phyloP scores from a whole-genome alignment of 53 echinoderm and acorn worm genomes.

The Actinopyga echinites region DNA sequence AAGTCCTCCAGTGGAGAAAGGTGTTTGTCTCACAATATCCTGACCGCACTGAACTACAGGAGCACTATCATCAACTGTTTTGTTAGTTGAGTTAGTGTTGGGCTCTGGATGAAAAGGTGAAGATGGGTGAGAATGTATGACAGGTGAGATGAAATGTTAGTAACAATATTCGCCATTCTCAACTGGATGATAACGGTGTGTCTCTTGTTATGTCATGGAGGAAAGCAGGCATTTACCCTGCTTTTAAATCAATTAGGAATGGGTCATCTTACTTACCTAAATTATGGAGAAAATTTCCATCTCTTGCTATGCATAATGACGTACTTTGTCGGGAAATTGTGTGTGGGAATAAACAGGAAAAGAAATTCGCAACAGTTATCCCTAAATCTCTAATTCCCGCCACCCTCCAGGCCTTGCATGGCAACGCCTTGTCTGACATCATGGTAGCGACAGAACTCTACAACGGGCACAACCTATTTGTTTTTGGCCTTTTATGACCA shows the following conservation, averaged over 20 bases:
- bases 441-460: background rate
- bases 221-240: background rate
- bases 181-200: conserved; percentile 31
- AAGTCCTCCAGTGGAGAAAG: too few relatives aligned
- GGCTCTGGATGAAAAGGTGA: too few relatives aligned
- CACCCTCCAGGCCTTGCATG: too few relatives aligned
- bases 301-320: conserved; percentile 33
- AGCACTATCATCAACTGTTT: too few relatives aligned
- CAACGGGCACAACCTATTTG: conserved; percentile 7
- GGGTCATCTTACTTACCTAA: conserved; percentile 15
- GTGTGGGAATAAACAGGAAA: background rate
- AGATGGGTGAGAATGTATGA: too few relatives aligned
- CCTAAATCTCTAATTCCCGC: background rate
- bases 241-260: background rate
- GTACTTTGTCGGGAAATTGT: conserved; percentile 26
- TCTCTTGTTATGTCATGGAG: conserved; percentile 42
- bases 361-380: conserved; percentile 4
- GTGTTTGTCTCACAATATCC: too few relatives aligned
- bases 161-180: background rate
- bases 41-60: too few relatives aligned
- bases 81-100: too few relatives aligned
- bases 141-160: too few relatives aligned
- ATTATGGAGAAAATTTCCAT: conserved; percentile 20
- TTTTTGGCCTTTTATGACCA: conserved; percentile 58
- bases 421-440: too few relatives aligned